Base-by-base conservation (phyloP, 2,797 vertebrate species). In the Ctenopoma multispine region DNA sequence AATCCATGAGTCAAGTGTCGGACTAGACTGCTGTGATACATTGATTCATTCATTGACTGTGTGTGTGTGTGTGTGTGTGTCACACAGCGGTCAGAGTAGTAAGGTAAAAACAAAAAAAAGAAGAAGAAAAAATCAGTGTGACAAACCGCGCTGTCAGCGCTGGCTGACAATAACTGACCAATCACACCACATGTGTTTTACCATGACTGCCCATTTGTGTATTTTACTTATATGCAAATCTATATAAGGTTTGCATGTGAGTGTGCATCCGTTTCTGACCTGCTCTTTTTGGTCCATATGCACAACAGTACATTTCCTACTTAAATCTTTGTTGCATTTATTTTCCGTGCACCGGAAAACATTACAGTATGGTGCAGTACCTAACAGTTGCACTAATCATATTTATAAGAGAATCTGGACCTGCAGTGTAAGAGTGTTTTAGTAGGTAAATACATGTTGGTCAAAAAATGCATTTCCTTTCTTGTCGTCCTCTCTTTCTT, bases 1-100 rank as follows among this genome's bases (percentile, higher is more conserved):
- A 86, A 84, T 82, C 67, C 58, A 67, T 79, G 87, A 86, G 68
- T 89, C 85, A 86, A 88, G 77, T 79, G 73, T 66, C 86, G 63
- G 60, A 72, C 72, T 68, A 69, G 69, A 83, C 76, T 47, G 4
- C 75, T 58, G 75, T 87, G 88, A 89, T 48, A 23, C 46, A 48
- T 48, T 48, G 46, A 48, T 23, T 48, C 46, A 20, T 89, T 88
- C 86, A 88, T 71, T 80, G 77, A 78, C 79, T 64, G 34, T 68
- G 68, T 51, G 44, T 69, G 54, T 53, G 54, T 49, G 64, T 70
- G 69, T 66, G 54, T 53, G 54, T 49, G 64, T 70, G 69, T 66
- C 48, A 41, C 18, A 46, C 63, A 73, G 60, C 70, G 70, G 65
- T 79, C 63, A 65, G 34, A 63, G 41, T 36, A 40, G 41, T 9